Evolutionary conservation across 2,797 vertebrate species (phyloP).

Genomic region (Tokudaia tokunoshimensis): DNA sequence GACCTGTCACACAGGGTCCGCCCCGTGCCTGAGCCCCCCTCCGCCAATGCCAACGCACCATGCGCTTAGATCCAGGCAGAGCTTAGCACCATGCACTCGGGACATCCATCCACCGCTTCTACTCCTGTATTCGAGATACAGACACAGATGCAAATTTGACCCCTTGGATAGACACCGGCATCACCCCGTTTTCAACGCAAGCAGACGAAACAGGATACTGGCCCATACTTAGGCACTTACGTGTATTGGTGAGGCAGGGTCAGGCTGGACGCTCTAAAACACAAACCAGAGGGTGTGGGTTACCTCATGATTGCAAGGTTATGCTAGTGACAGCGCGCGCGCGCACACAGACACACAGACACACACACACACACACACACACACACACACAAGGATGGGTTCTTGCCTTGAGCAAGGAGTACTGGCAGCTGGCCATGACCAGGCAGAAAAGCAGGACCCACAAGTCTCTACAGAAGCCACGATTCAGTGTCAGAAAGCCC

Average conservation of each 20-base stretch:
- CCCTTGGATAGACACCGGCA: neutral
- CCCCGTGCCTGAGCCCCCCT: neutral
- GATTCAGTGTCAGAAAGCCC: constrained; percentile 95
- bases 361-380: neutral
- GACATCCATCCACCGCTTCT: neutral
- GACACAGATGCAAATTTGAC: neutral
- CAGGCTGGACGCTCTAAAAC: constrained; percentile 97
- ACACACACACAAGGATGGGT: neutral
- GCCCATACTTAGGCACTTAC: constrained; percentile 90
- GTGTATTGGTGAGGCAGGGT: constrained; percentile 97
- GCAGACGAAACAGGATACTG: neutral
- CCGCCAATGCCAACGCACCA: neutral
- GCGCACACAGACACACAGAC: neutral
- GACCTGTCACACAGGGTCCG: rapidly evolving
- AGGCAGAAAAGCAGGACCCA: constrained; percentile 97
- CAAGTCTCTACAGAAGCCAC: constrained; percentile 96
- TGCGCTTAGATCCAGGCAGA: neutral
- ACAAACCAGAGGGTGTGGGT: constrained; percentile 83
- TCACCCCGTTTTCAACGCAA: neutral
- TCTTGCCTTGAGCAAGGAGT: constrained; percentile 97
- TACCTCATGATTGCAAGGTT: constrained; percentile 28
- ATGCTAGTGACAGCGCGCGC: neutral
- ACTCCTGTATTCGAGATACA: neutral
- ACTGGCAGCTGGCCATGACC: constrained; percentile 98
- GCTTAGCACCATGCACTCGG: neutral